Base-by-base conservation (phyloP, 64 coral and sea anemone species). In the Pachyseris speciosa region DNA sequence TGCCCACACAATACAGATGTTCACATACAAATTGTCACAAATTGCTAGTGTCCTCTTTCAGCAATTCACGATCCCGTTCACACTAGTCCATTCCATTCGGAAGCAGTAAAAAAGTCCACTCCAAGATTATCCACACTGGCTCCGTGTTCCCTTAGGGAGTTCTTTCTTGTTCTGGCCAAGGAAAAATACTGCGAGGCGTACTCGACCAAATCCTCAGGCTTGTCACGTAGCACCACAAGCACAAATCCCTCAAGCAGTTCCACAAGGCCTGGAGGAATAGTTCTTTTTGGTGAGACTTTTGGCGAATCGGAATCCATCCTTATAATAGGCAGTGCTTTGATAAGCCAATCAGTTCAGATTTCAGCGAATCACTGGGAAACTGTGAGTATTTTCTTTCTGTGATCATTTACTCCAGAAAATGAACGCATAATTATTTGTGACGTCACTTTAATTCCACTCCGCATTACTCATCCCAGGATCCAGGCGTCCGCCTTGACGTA, bases 181-280 rank as follows among this genome's bases (percentile, higher is more conserved):
- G 47, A 40, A 67, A 92, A 92, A 52, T 84, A 92, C 53, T 73
- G 10, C 4, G 68, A 38, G 1, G 78, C 89, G 44, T 84, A 92
- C 8, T 84, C 51, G 48, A 64, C 47, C 44, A 84, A 45, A 51
- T 92, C 67, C 5, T 92, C 77, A 10, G 89, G 89, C 44, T 92
- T 55, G 37, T 92, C 89, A 7, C 83, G 52, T 1, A 92, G 19
- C 27, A 92, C 80, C 9, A 39, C 58, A 3, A 92, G 53, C 9
- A 92, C 80, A 65, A 92, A 92, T 45, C 78, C 89, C 37, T 92
- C 89, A 8, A 92, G 79, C 30, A 92, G 29, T 28, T 92, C 89
- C 3, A 70, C 79, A 7, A 92, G 76, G 31, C 89, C 89, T 7
- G 37, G 48, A 7, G 89, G 89, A 16, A 92, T 75, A 1, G 51